Evolutionary conservation across 2,888 invertebrate genomes (phyloP).

Genomic region (Drosophila paracracens): DNA sequence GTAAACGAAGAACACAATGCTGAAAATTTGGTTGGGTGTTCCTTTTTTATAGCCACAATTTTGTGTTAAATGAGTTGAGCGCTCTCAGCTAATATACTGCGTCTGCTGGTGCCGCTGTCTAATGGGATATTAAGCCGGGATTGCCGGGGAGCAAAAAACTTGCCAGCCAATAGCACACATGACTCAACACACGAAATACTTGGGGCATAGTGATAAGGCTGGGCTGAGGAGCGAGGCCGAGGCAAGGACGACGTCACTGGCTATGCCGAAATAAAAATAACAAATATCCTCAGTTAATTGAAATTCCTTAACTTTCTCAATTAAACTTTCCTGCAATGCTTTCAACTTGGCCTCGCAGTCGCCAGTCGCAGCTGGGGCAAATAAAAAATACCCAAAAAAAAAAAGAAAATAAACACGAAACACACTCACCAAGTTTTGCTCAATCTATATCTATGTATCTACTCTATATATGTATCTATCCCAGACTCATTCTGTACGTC

Average conservation of each 20-base stretch:
- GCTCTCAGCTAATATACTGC: conserved; percentile 66
- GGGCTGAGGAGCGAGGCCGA: conserved; percentile 10
- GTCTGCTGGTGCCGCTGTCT: conserved; percentile 46
- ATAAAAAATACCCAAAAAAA: neutral
- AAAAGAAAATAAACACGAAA: conserved; percentile 14
- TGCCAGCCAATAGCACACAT: conserved; percentile 72
- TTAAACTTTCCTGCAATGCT: conserved; percentile 84
- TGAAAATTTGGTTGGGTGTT: neutral
- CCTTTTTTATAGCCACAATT: conserved; percentile 9
- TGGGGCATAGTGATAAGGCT: conserved; percentile 38
- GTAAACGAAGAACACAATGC: conserved; percentile 2
- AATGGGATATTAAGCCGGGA: conserved; percentile 66
- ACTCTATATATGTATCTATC: neutral
- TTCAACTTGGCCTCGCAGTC: conserved; percentile 64
- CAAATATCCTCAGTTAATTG: conserved; percentile 84
- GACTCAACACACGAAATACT: conserved; percentile 74
- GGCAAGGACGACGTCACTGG: conserved; percentile 27
- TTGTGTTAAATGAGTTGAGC: conserved; percentile 57
- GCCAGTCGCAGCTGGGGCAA: conserved; percentile 32
- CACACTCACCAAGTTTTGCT: conserved; percentile 50
- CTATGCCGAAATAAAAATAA: conserved; percentile 75
- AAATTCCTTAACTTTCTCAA: conserved; percentile 85
- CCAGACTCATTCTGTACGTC: conserved; percentile 15
- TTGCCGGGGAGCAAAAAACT: conserved; percentile 35
- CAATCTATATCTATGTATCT: conserved; percentile 33